A percentile compares a stretch with the other conserved stretches of the same genome.
phyloP scores from a whole-genome alignment of 2,113 vertebrate species.

The Heterotis niloticus region DNA sequence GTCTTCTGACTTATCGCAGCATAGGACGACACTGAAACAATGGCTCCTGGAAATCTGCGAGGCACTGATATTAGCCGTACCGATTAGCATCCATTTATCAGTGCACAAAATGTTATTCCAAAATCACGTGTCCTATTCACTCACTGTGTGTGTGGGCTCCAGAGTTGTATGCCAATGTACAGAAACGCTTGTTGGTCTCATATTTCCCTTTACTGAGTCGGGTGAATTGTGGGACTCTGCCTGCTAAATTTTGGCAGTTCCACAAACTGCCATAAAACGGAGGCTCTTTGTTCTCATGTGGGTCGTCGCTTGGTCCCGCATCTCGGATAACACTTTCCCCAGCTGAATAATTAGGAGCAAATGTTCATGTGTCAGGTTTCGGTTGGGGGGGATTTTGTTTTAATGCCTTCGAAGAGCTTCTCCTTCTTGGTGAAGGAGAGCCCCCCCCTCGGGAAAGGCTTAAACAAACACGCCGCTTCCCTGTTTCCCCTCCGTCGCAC shows the following conservation, averaged over 20 bases:
- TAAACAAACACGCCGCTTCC: slow-evolving; percentile 11
- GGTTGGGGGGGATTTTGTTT: slow-evolving; percentile 5
- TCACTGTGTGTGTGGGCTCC: neutral
- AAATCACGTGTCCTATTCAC: neutral
- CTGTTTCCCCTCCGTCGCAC: neutral
- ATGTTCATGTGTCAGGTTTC: slow-evolving; percentile 15
- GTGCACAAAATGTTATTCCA: neutral
- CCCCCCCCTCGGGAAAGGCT: neutral
- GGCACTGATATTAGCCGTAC: too few species aligned
- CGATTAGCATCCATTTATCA: too few species aligned
- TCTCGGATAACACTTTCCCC: slow-evolving; percentile 10
- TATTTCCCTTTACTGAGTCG: neutral
- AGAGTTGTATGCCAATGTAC: neutral
- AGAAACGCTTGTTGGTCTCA: neutral
- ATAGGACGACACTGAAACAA: too few species aligned
- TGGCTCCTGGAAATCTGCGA: too few species aligned
- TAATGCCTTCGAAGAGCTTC: slow-evolving; percentile 2
- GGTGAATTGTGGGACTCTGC: neutral
- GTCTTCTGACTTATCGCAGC: too few species aligned
- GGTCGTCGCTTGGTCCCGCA: neutral
- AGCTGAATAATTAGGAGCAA: slow-evolving; percentile 14
- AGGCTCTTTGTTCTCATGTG: neutral
- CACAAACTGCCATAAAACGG: too few species aligned
- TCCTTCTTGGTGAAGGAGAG: neutral
- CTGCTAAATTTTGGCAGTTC: neutral